Base-by-base conservation (phyloP, 1,140 invertebrate genomes). In the Drosophila azteca region DNA sequence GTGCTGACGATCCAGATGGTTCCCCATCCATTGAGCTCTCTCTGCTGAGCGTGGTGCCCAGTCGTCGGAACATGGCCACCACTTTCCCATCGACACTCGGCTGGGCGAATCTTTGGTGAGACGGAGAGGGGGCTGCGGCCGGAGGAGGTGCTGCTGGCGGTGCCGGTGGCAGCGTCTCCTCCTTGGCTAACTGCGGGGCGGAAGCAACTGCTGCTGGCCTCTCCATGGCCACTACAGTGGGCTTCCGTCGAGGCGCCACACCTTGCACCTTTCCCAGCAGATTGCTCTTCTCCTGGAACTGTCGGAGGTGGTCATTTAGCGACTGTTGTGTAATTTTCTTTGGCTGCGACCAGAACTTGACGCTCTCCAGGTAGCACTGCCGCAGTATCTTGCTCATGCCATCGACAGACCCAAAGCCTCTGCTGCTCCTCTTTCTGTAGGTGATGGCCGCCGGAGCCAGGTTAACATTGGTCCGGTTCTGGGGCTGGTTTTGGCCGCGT, bases 61-160 rank as follows among this genome's bases (percentile, higher is more conserved):
- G 39, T 0, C 90, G 84, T 0, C 90, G 66, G 44, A 91, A 83
- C 90, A 91, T 91, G 64, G 90, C 78, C 55, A 91, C 90, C 20
- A 91, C 84, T 46, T 91, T 91, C 24, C 90, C 90, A 72, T 91
- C 90, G 29, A 91, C 81, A 15, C 79, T 75, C n/a, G 87, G 88
- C 24, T 71, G 59, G 8, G 59, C 68, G 50, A 77, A 73, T 81
- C 78, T 90, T 85, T 89, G 85, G 85, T 81, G 53, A 44, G 44
- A 45, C 31, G 64, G 55, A 4, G 48, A 6, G 17, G 59, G 5
- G 54, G 39, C 22, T 29, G 43, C 43, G 49, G 48, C 48, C 31
- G 63, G 57, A 24, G 49, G 20, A n/a, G 61, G 22, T 24, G 26
- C 24, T 5, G 24, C 24, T 26, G 48, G 39, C 4, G 31, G 9